Evolutionary conservation across 2,888 invertebrate species (phyloP), one percentile per base, ranked within the genome.

Genomic region (Loripinus fragilis): DNA sequence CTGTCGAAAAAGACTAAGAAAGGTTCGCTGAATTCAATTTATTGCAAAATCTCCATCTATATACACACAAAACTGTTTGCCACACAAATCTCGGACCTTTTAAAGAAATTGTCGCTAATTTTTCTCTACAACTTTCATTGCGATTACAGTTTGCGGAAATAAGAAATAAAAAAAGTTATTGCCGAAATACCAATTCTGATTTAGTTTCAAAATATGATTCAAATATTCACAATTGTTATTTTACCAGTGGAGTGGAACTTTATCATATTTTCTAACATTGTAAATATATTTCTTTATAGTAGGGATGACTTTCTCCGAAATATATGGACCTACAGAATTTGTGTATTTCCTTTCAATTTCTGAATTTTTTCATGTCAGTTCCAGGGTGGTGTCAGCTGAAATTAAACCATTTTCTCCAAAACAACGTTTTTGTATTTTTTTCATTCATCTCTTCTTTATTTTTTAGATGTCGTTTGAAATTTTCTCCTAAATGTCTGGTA

Each of bases 171-270:
- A n/a, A n/a, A n/a, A n/a, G n/a, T n/a, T n/a, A n/a, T n/a, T 71
- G 35, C 52, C 60, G n/a, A 71, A 75, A 67, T 33, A 75, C 75
- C 79, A 79, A 38, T 38, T 38, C 38, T 38, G 38, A 38, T 38
- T 38, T 12, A 38, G 5, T 38, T 38, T 38, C 38, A 75, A 41
- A 35, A 74, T 75, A 30, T 79, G 79, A 38, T 78, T 78, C 25
- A 78, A 38, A 15, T 68, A n/a, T 60, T 74, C 74, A 60, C 78
- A 78, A 41, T 71, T 70, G 35, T 74, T 78, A 25, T 74, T 78
- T 78, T 74, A 74, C 74, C 74, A 71, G 2, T 66, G 35, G 0
- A 74, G n/a, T 17, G 70, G 71, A 41, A 74, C 25, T 60, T 33
- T 60, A 10, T 69, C 15, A 17, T 25, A 5, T 41, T 41, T 71